Percentiles rank a stretch among this genome's conserved stretches.
phyloP scores from a whole-genome alignment of 1,140 invertebrate genomes.

The Drosophila rhopaloa region DNA sequence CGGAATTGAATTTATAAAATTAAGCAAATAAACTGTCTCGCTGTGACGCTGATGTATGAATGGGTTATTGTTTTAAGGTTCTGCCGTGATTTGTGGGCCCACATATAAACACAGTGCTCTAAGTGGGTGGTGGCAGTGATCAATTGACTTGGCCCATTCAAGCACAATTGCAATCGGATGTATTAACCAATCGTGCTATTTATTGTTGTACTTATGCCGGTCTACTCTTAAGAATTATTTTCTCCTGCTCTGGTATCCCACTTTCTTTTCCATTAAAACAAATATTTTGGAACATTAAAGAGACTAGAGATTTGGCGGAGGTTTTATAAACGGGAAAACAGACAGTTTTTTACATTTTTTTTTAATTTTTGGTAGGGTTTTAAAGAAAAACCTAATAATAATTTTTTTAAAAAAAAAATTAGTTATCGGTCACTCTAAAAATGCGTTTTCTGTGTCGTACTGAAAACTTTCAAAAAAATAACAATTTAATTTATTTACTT shows the following conservation, averaged over 20 bases:
- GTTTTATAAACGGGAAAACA: too few species aligned
- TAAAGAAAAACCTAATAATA: too few species aligned
- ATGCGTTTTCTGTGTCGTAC: too few species aligned
- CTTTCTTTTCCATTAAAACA: neutral
- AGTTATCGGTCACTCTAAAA: too few species aligned
- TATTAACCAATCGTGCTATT: conserved; percentile 36
- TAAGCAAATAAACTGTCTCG: conserved; percentile 76
- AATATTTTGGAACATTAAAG: too few species aligned
- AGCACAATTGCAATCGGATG: conserved; percentile 32
- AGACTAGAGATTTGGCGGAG: too few species aligned
- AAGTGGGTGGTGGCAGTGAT: conserved; percentile 49
- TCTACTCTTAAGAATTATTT: neutral
- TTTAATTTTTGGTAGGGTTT: too few species aligned
- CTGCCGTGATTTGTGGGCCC: conserved; percentile 25
- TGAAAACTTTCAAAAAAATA: too few species aligned
- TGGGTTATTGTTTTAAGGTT: conserved; percentile 50
- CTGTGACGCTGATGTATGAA: conserved; percentile 68
- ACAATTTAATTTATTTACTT: too few species aligned
- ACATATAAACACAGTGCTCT: conserved; percentile 17
- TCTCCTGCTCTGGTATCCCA: neutral
- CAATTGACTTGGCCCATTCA: conserved; percentile 26
- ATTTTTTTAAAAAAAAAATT: too few species aligned
- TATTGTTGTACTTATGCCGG: conserved; percentile 2
- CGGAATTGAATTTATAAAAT: conserved; percentile 45
- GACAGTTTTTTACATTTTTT: too few species aligned